These are phyloP conservation scores for Etheostoma nigrum DNA, from an alignment of 2,797 vertebrate genomes.

Conservation along the genomic window DNA sequence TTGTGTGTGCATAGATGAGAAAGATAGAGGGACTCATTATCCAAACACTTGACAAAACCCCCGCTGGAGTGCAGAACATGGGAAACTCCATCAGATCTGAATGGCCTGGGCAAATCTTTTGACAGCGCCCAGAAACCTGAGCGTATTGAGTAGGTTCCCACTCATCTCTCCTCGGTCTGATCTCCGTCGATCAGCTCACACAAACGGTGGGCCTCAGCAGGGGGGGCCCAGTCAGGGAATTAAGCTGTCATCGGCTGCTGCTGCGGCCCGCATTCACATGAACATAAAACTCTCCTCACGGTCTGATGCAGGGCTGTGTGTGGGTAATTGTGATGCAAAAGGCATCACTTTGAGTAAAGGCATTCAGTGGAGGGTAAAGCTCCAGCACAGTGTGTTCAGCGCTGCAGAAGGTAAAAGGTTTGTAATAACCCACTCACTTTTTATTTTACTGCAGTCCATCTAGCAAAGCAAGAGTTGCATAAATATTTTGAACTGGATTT, in stretches of 20 bases:
- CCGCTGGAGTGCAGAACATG: constrained; percentile 86
- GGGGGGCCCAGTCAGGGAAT: constrained; percentile 84
- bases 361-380: constrained; percentile 46
- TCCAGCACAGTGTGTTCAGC: constrained; percentile 20
- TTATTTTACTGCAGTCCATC: constrained; percentile 25
- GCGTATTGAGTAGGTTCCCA: constrained; percentile 86
- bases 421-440: constrained; percentile 38
- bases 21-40: constrained; percentile 86
- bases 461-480: constrained; percentile 5
- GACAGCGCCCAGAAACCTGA: constrained; percentile 91
- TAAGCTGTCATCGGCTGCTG: constrained; percentile 91
- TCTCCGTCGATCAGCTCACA: constrained; percentile 89
- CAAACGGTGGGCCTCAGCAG: constrained; percentile 85
- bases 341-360: constrained; percentile 71
- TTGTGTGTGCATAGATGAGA: constrained; percentile 57
- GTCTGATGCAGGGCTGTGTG: constrained; percentile 79
- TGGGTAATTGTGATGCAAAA: constrained; percentile 79
- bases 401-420: constrained; percentile 39
- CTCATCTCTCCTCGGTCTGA: constrained; percentile 89
- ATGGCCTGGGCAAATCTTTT: constrained; percentile 91
- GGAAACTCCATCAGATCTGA: constrained; percentile 90
- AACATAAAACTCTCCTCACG: constrained; percentile 77
- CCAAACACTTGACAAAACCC: constrained; percentile 83
- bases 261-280: constrained; percentile 72
- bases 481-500: neutral